Percentiles rank a stretch among this genome's conserved stretches.
These are phyloP conservation scores for Phaetusa simplex DNA, from an alignment of 2,113 vertebrate genomes.

Conservation along the genomic window DNA sequence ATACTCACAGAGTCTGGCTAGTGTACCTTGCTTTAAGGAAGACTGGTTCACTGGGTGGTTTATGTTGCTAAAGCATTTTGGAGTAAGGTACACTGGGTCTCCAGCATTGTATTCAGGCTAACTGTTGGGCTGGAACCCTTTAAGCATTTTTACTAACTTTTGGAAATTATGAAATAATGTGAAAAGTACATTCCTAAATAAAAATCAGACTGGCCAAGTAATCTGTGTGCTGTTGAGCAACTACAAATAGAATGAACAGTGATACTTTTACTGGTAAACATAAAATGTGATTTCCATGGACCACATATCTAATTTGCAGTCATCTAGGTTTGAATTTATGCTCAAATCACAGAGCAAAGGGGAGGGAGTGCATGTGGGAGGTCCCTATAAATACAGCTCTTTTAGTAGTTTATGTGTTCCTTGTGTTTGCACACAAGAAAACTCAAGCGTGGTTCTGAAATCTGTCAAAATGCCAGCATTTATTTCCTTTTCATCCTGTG, in stretches of 20 bases:
- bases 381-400: background rate
- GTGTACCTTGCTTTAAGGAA: background rate
- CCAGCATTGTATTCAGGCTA: background rate
- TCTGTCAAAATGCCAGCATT: background rate
- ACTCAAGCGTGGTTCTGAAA: background rate
- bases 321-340: constrained; percentile 13
- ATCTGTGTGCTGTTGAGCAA: background rate
- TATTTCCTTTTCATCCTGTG: background rate
- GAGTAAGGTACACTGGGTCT: rapidly evolving
- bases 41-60: background rate
- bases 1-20: background rate
- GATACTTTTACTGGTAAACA: constrained; percentile 38
- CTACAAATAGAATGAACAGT: background rate
- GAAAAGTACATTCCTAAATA: background rate
- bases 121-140: background rate
- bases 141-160: background rate
- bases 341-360: background rate
- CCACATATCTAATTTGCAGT: constrained; percentile 15
- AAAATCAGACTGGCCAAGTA: background rate
- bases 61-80: background rate
- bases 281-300: constrained; percentile 3
- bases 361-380: background rate
- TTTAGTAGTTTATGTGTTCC: background rate
- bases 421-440: background rate
- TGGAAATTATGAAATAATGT: background rate